These are phyloP conservation scores for Pyrrhosoma nymphula DNA, from an alignment of 2,888 invertebrate species.

Conservation along the genomic window DNA sequence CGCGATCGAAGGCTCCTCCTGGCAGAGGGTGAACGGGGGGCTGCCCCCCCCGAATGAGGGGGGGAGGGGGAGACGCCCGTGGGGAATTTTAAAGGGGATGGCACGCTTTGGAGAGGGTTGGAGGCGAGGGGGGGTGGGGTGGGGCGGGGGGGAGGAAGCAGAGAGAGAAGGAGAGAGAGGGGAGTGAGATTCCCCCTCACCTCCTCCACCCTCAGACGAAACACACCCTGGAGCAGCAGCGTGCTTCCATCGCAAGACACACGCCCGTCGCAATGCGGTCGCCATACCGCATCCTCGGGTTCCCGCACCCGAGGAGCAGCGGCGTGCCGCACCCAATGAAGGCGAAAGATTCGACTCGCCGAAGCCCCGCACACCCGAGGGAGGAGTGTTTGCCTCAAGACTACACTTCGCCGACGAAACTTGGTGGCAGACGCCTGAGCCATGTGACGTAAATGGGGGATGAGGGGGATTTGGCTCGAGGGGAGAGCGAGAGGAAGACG, in stretches of 20 bases:
- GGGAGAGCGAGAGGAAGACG: too few relatives aligned
- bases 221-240: not conserved
- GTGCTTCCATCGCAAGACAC: not conserved
- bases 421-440: too few relatives aligned
- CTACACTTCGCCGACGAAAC: too few relatives aligned
- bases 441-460: too few relatives aligned
- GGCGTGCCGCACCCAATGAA: not conserved
- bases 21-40: not conserved
- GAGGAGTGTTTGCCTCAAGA: too few relatives aligned
- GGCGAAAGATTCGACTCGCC: not conserved
- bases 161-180: not conserved
- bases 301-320: not conserved
- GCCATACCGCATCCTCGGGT: too few relatives aligned
- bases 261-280: not conserved
- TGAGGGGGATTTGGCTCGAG: too few relatives aligned
- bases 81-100: constrained; percentile 51
- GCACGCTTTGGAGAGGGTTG: not conserved
- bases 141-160: not conserved
- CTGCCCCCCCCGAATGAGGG: too few relatives aligned
- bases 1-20: not conserved
- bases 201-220: not conserved
- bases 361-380: too few relatives aligned
- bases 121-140: not conserved
- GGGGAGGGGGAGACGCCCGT: constrained; percentile 38
- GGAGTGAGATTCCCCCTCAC: not conserved